Conservation (phyloP, 2,888 invertebrate genomes). For the Stenodera caucasica region DNA sequence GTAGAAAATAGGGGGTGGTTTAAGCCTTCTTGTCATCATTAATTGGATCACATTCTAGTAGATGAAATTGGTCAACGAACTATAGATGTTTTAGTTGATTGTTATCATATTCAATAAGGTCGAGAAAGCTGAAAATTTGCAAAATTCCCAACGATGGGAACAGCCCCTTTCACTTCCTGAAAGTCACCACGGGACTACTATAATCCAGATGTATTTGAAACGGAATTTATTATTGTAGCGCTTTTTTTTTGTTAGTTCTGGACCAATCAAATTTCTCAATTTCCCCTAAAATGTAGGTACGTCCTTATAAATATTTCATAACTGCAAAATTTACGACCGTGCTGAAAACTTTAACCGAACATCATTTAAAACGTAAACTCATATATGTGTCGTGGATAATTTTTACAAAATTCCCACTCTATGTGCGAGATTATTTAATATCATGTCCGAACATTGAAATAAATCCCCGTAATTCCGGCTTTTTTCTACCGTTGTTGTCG, state of each 20-base stretch:
- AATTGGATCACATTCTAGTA: background rate
- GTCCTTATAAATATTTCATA: background rate
- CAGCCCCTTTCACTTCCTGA: too few species aligned
- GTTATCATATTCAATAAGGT: too few species aligned
- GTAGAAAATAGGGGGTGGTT: too few species aligned
- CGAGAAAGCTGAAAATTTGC: too few species aligned
- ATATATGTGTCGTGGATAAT: constrained; percentile 1
- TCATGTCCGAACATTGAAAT: background rate
- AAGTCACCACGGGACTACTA: too few species aligned
- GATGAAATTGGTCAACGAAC: too few species aligned
- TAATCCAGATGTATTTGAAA: too few species aligned
- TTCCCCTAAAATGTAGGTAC: too few species aligned
- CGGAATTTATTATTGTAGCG: too few species aligned
- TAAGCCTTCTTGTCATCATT: background rate
- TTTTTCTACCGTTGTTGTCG: too few species aligned
- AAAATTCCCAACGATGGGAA: too few species aligned
- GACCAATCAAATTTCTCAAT: background rate
- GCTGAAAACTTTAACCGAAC: background rate
- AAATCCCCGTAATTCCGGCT: background rate
- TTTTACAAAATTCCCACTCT: background rate
- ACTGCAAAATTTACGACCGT: background rate
- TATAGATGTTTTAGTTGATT: background rate
- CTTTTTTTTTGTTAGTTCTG: too few species aligned
- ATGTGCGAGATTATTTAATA: background rate
- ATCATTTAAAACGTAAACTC: constrained; percentile 1